Conservation (phyloP, 2,888 invertebrate species). For the Strigamia maritima region DNA sequence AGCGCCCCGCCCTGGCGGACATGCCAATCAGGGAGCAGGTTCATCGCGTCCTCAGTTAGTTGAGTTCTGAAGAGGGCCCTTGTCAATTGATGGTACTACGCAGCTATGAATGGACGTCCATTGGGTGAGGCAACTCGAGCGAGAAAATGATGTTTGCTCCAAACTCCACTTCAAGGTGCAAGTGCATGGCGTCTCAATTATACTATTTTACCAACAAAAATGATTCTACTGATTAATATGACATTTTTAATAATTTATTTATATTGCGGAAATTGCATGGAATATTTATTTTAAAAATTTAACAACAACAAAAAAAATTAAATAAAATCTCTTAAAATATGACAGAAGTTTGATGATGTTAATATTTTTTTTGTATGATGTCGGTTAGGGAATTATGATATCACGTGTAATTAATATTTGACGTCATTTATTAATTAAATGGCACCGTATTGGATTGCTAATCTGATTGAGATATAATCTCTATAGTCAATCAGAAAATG, state of each 20-base stretch:
- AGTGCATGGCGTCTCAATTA: slow-evolving; percentile 29
- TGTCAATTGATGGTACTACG: slow-evolving; percentile 32
- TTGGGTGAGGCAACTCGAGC: slow-evolving; percentile 23
- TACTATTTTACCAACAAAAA: neutral
- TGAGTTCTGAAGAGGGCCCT: slow-evolving; percentile 34
- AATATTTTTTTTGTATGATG: neutral
- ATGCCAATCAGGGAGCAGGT: slow-evolving; percentile 31
- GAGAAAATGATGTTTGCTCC: slow-evolving; percentile 31
- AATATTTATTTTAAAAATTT: neutral
- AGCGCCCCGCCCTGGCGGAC: slow-evolving; percentile 34
- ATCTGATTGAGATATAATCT: slow-evolving; percentile 19
- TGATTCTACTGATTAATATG: neutral
- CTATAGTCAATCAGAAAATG: neutral
- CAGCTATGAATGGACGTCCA: slow-evolving; percentile 25
- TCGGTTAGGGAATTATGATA: neutral
- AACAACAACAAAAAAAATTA: no score
- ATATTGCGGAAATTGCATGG: neutral
- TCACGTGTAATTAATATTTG: neutral
- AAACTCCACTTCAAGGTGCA: slow-evolving; percentile 21
- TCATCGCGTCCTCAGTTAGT: slow-evolving; percentile 28
- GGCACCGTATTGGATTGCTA: neutral
- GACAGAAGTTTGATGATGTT: neutral
- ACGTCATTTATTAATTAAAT: slow-evolving; percentile 25
- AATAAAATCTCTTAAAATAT: neutral
- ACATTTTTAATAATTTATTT: neutral